Conservation (phyloP, 2,797 vertebrate genomes). For the Brachyrhaphis roseni region DNA sequence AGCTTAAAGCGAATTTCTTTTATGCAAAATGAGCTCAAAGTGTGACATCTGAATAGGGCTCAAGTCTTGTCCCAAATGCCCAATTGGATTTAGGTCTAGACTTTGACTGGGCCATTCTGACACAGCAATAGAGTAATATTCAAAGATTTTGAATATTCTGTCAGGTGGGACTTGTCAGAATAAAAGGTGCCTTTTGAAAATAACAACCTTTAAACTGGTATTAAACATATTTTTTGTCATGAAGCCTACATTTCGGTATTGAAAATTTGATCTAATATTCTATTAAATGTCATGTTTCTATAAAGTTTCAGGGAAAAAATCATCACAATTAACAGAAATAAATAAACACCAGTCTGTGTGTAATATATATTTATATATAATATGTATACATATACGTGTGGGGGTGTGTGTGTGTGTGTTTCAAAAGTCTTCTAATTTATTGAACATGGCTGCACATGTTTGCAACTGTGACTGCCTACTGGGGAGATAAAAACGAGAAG, state of each 20-base stretch:
- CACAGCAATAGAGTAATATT: not conserved
- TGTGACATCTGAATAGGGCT: not conserved
- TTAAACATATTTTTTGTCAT: not conserved
- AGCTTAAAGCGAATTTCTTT: not conserved
- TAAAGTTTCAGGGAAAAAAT: not conserved
- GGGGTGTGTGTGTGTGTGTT: no score
- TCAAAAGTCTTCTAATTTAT: not conserved
- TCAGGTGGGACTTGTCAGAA: not conserved
- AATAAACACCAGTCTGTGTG: not conserved
- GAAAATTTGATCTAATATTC: not conserved
- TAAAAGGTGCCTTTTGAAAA: not conserved
- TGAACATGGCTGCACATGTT: not conserved
- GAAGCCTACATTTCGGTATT: not conserved
- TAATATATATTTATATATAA: not conserved
- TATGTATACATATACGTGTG: no score
- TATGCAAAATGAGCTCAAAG: not conserved
- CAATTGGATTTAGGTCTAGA: not conserved
- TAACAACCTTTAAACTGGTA: not conserved
- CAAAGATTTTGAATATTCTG: not conserved
- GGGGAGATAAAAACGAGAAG: not conserved
- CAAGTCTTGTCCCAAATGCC: not conserved
- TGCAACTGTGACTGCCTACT: not conserved
- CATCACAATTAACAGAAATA: not conserved
- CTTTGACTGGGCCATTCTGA: not conserved
- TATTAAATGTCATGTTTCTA: not conserved